A percentile compares a stretch with the other conserved stretches of the same genome.
phyloP scores from a whole-genome alignment of 2,797 vertebrate genomes.

The Clarias platycephalus region DNA sequence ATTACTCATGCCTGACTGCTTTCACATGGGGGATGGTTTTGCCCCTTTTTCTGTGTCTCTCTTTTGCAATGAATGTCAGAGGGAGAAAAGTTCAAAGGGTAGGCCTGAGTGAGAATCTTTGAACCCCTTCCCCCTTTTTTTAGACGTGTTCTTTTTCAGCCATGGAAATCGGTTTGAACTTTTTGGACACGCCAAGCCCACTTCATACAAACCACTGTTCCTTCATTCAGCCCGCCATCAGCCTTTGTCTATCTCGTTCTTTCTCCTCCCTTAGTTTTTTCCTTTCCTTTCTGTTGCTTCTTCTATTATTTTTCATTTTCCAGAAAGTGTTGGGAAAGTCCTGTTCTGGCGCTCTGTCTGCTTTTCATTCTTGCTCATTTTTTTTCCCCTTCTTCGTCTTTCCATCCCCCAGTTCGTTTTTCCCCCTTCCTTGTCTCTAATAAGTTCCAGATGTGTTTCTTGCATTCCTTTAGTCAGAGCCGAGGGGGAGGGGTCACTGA shows the following conservation, averaged over 20 bases:
- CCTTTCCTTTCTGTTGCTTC: slow-evolving; percentile 16
- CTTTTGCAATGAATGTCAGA: slow-evolving; percentile 52
- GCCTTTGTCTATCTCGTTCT: slow-evolving; percentile 16
- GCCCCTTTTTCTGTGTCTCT: slow-evolving; percentile 41
- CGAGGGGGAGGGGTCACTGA: slow-evolving; percentile 55
- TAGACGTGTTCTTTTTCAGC: slow-evolving; percentile 42
- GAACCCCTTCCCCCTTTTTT: slow-evolving; percentile 48
- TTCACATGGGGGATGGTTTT: slow-evolving; percentile 66
- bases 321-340: slow-evolving; percentile 46
- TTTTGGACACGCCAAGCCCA: slow-evolving; percentile 43
- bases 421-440: slow-evolving; percentile 70
- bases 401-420: slow-evolving; percentile 64
- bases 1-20: slow-evolving; percentile 75
- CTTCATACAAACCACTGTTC: slow-evolving; percentile 31
- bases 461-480: slow-evolving; percentile 79
- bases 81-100: slow-evolving; percentile 56
- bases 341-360: slow-evolving; percentile 64
- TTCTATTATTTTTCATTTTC: slow-evolving; percentile 30
- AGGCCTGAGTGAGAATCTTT: slow-evolving; percentile 46
- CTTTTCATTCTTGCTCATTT: slow-evolving; percentile 55
- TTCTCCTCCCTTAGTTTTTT: slow-evolving; percentile 29
- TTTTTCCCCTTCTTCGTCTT: slow-evolving; percentile 52
- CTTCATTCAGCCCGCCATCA: slow-evolving; percentile 27
- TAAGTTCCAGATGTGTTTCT: slow-evolving; percentile 83
- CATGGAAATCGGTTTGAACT: slow-evolving; percentile 45